Evolutionary conservation across 23 tunicate species (phyloP).

Genomic region (Trididemnum nubilum): DNA sequence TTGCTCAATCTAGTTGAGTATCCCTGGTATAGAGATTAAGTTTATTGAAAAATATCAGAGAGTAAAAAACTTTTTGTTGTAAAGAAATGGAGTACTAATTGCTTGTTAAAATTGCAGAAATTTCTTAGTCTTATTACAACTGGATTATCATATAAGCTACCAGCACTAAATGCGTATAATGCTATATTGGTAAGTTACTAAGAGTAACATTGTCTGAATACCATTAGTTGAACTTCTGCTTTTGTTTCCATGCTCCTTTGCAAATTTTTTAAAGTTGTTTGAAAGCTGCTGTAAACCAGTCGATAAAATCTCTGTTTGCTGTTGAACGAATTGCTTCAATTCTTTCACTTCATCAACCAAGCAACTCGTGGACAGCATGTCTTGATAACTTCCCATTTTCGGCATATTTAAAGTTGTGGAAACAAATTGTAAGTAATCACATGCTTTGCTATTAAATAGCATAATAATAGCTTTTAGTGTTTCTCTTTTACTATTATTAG

Average conservation of each 20-base stretch:
- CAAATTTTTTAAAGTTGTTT: neutral
- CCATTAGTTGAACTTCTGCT: no score
- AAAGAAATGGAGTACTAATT: no score
- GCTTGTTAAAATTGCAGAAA: no score
- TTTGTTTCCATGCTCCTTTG: neutral
- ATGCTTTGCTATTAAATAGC: neutral
- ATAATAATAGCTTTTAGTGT: neutral
- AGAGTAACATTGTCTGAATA: no score
- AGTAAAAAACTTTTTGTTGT: no score
- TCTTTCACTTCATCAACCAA: slow-evolving; percentile 13
- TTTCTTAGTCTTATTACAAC: no score
- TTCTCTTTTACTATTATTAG: neutral
- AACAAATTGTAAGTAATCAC: slow-evolving; percentile 3
- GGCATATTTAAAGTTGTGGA: slow-evolving; percentile 10
- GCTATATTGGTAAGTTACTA: no score
- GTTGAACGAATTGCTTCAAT: neutral
- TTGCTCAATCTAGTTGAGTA: no score
- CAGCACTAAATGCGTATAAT: no score
- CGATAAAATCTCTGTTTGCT: neutral
- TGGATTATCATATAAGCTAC: no score
- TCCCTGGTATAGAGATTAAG: no score
- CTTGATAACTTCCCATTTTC: slow-evolving; percentile 11
- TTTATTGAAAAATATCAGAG: no score
- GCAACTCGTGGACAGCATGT: slow-evolving; percentile 9
- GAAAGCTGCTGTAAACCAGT: slow-evolving; percentile 5